phyloP scores from a whole-genome alignment of 1,140 invertebrate genomes.

The Rhysida immarginata region DNA sequence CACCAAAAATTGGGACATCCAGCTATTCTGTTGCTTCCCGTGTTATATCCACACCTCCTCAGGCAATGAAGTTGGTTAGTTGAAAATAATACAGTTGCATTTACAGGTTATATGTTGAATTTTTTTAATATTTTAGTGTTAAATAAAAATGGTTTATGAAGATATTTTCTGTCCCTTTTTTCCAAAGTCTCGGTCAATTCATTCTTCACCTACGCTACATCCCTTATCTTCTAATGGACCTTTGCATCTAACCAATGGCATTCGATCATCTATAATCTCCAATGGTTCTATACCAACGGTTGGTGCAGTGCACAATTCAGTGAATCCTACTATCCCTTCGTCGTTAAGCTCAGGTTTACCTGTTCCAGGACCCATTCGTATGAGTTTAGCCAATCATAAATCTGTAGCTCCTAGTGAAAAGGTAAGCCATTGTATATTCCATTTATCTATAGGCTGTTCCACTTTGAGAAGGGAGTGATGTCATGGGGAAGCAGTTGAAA shows the following conservation, averaged over 20 bases:
- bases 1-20: constrained; percentile 13
- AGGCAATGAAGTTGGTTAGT: constrained; percentile 2
- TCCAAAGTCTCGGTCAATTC: not conserved
- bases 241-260: not conserved
- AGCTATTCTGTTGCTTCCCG: constrained; percentile 13
- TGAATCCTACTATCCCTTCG: too few relatives aligned
- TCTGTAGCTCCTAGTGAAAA: not conserved
- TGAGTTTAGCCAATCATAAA: constrained; percentile 3
- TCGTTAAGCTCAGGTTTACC: too few relatives aligned
- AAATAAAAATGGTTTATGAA: too few relatives aligned
- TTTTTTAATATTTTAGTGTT: too few relatives aligned
- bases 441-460: not conserved
- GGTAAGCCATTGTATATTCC: not conserved
- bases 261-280: not conserved
- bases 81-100: too few relatives aligned
- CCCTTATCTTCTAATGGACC: too few relatives aligned
- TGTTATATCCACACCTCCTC: not conserved
- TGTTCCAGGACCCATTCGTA: not conserved
- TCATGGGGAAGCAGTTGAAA: too few relatives aligned
- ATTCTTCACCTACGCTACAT: not conserved
- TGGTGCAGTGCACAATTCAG: too few relatives aligned
- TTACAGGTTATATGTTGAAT: too few relatives aligned
- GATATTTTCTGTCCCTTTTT: too few relatives aligned
- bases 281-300: not conserved
- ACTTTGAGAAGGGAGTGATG: not conserved